Base-by-base conservation (phyloP, 37 sponge, comb jelly and placozoan species). In the Oscarella lobularis region DNA sequence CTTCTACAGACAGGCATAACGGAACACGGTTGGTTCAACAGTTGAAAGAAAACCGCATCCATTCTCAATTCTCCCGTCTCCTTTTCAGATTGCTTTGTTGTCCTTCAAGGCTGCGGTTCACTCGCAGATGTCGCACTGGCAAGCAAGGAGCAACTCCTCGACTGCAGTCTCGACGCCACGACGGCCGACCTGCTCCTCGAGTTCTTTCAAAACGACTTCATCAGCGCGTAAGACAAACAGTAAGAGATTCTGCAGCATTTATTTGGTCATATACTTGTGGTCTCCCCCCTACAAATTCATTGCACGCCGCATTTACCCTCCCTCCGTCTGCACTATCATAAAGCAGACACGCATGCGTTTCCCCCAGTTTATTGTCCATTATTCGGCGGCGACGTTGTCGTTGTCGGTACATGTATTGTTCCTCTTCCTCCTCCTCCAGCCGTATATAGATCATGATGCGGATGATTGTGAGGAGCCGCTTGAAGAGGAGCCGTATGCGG, bases 31-130 rank as follows among this genome's bases (percentile, higher is more conserved):
- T 30, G n/a, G 35, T 35, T 3, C 29, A 2, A 48, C 20, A 48
- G 20, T 48, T 48, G 9, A 48, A 48, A 27, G 60, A 48, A n/a
- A 48, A 48, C 20, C 60, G 20, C 60, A 48, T 48, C 60, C 9
- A 20, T 48, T 48, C 60, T 27, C 9, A 48, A 27, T 48, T 48
- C 60, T 48, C 60, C 14, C 3, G 2, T 48, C 2, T 4, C 2
- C 55, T 2, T 1, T 76, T 38, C 32, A 76, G 77, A 76, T 33
- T 76, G 77, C 35, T 9, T 76, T 27, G 67, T 87, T 20, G 72
- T 87, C 3, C 38, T 79, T 65, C 83, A 87, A 66, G 84, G 87
- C 27, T 83, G 84, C 37, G 77, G 84, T 1, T 73, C 76, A 3
- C 33, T 87, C 31, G 68, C 84, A 0, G 66, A 73, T 41, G 66